Base-by-base conservation (phyloP, 2,113 vertebrate genomes). In the Diphyllodes magnificus region DNA sequence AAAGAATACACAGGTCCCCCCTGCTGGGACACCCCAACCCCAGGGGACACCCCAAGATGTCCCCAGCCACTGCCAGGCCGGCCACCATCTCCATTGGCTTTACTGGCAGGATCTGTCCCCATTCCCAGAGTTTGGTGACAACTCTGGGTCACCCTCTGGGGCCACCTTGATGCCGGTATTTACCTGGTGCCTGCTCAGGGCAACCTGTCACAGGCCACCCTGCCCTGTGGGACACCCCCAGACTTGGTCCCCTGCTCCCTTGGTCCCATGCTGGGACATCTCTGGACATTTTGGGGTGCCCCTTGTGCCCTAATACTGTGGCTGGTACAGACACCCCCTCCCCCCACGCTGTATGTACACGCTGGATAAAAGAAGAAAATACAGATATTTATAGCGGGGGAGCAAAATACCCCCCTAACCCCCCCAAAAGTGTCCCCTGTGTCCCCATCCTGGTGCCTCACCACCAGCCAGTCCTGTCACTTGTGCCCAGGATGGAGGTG, bases 1-100 rank as follows among this genome's bases (percentile, higher is more conserved):
- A 97, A 97, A 97, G 96, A 95, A 96, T 95, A 97, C 92, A 96
- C 76, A 89, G 90, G 81, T 35, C 11, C 45, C 53, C 50, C 28
- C 28, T 4, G 1, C 6, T 0, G 1, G 64, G 80, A 75, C 1
- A 4, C 78, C 91, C 53, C 0, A 0, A 72, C 50, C 40, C 50
- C 0, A 0, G 24, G n/a, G 81, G 70, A 93, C 86, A 76, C 65
- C 66, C 86, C 8, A 1, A 70, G 59, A 94, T 50, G 81, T 68
- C 69, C 64, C 65, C 93, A 72, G 23, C 66, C 71, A 83, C 57
- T 1, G 0, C 45, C 4, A 3, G 4, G 3, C 50, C 0, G 3
- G 63, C 35, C 53, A 35, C 56, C 56, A 54, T 25, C 54, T 66
- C 81, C 5, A 1, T 0, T 42, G 64, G 13, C 59, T 66, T 59